These are phyloP conservation scores for Acleris sparsana DNA, from an alignment of 2,888 invertebrate genomes.

Conservation along the genomic window DNA sequence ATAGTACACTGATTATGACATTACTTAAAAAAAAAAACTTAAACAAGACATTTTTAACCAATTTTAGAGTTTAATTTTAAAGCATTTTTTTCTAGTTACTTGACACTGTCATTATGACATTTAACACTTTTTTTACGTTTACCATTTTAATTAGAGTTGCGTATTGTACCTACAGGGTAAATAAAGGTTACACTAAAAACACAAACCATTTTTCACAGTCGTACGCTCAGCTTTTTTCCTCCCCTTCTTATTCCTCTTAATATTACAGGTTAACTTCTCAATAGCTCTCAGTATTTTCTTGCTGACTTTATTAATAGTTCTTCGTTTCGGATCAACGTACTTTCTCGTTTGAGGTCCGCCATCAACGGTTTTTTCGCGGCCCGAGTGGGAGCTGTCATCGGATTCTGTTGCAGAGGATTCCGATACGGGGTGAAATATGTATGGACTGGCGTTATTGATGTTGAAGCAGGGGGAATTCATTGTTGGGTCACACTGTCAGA, in stretches of 20 bases:
- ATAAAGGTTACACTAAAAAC: constrained; percentile 2
- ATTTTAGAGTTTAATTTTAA: no score
- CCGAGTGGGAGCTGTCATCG: constrained; percentile 72
- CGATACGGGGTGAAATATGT: constrained; percentile 75
- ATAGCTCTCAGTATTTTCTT: constrained; percentile 76
- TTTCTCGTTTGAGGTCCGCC: constrained; percentile 69
- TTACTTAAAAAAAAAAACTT: no score
- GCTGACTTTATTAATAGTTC: constrained; percentile 80
- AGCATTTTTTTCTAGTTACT: no score
- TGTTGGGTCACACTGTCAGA: constrained; percentile 32
- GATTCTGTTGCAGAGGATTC: constrained; percentile 78
- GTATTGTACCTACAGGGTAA: no score
- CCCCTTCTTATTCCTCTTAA: constrained; percentile 62
- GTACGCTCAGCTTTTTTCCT: constrained; percentile 53
- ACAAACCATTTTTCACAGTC: constrained; percentile 49
- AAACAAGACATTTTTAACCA: no score
- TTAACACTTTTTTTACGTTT: no score
- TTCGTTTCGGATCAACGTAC: constrained; percentile 74
- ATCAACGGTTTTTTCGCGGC: constrained; percentile 66
- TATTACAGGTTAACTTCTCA: constrained; percentile 73
- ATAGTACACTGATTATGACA: not conserved
- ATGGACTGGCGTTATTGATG: constrained; percentile 57
- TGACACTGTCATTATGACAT: no score
- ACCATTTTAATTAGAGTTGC: not conserved
- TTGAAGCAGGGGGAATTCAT: constrained; percentile 76